Conservation (phyloP, 2,888 invertebrate species). For the Polydrusus cervinus region DNA sequence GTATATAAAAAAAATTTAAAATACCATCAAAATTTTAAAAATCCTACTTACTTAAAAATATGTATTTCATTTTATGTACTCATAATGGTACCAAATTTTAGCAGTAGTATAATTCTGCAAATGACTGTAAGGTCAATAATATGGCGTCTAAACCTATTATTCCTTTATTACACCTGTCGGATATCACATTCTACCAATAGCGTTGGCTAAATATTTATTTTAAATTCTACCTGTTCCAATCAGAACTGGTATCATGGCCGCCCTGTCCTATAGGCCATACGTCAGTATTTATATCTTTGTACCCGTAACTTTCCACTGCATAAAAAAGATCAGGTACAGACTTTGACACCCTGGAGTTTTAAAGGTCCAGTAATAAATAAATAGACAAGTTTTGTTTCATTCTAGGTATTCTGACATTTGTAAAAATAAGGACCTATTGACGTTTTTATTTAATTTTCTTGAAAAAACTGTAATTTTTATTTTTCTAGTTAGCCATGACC, state of each 20-base stretch:
- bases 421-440: too few species aligned
- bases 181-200: constrained; percentile 3
- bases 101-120: too few species aligned
- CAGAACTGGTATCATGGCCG: neutral
- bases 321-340: neutral
- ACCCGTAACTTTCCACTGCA: neutral
- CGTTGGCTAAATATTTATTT: neutral
- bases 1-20: too few species aligned
- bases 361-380: neutral
- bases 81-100: too few species aligned
- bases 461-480: too few species aligned
- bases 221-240: constrained; percentile 16
- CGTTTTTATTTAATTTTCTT: too few species aligned
- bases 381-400: neutral
- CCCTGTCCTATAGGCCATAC: neutral
- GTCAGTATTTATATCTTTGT: neutral
- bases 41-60: too few species aligned
- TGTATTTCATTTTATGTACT: too few species aligned
- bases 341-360: neutral
- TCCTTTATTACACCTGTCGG: constrained; percentile 8
- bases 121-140: too few species aligned
- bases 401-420: neutral
- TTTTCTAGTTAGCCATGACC: too few species aligned
- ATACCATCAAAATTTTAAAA: too few species aligned
- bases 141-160: neutral